Evolutionary conservation across 2,888 invertebrate genomes (phyloP).

Genomic region (Chesias legatella): DNA sequence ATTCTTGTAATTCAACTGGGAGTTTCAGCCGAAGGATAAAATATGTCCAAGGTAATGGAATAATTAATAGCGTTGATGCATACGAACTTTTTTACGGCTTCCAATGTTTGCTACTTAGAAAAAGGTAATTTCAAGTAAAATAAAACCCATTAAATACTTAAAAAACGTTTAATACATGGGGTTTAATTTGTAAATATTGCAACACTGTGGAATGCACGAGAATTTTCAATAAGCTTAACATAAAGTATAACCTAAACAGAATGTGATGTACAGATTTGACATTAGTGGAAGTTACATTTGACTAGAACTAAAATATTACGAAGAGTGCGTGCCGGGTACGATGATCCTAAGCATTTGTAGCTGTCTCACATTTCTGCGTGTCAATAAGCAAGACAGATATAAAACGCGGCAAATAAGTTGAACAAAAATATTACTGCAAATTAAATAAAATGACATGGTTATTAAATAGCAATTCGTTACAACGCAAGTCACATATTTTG

Average conservation of each 20-base stretch:
- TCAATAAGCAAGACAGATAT: background rate
- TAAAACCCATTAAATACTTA: conserved; percentile 22
- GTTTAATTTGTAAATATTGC: conserved; percentile 47
- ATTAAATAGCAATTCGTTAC: too few relatives aligned
- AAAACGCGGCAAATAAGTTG: conserved; percentile 8
- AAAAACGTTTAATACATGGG: conserved; percentile 29
- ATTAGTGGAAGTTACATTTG: conserved; percentile 59
- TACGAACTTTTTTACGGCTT: too few relatives aligned
- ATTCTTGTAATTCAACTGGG: too few relatives aligned
- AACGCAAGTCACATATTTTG: too few relatives aligned
- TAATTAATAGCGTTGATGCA: too few relatives aligned
- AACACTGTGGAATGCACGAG: conserved; percentile 61
- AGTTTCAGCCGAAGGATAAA: too few relatives aligned
- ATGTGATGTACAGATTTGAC: conserved; percentile 54
- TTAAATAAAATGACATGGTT: too few relatives aligned
- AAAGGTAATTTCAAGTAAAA: conserved; percentile 19
- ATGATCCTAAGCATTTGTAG: background rate
- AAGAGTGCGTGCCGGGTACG: conserved; percentile 23
- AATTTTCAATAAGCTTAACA: conserved; percentile 20
- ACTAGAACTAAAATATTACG: conserved; percentile 64
- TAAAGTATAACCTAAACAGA: conserved; percentile 31
- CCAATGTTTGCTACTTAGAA: too few relatives aligned
- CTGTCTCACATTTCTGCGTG: background rate
- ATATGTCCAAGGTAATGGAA: too few relatives aligned
- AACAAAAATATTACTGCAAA: too few relatives aligned